These are phyloP conservation scores for Eleutherodactylus coqui DNA, from an alignment of 2,797 vertebrate species.

Conservation along the genomic window DNA sequence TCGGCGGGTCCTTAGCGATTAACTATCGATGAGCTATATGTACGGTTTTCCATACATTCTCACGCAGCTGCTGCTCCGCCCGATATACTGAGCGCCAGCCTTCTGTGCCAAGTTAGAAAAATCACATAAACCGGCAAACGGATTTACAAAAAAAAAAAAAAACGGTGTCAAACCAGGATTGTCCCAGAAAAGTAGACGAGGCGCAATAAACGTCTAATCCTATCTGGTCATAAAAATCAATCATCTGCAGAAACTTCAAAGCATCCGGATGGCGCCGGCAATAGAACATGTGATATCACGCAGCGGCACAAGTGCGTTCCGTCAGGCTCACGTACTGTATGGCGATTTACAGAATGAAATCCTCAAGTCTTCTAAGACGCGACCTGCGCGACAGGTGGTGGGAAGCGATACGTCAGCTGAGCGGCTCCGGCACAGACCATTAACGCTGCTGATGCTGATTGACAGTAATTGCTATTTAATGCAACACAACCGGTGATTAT, in stretches of 20 bases:
- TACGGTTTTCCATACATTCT: too few relatives aligned
- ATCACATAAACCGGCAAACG: not conserved
- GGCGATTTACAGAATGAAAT: not conserved
- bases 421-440: not conserved
- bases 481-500: not conserved
- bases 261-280: not conserved
- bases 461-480: not conserved
- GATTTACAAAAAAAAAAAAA: conserved; percentile 15
- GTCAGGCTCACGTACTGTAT: not conserved
- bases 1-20: too few relatives aligned
- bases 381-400: conserved; percentile 28
- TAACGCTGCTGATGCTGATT: not conserved
- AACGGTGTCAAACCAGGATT: conserved; percentile 7
- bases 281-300: not conserved
- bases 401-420: not conserved
- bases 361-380: not conserved
- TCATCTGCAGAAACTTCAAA: not conserved
- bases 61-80: not conserved
- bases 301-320: not conserved
- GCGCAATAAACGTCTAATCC: not conserved
- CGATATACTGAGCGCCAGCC: not conserved
- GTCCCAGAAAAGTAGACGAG: not conserved
- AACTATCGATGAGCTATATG: too few relatives aligned
- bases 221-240: not conserved
- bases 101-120: not conserved